Base-by-base conservation (phyloP, 2,113 vertebrate genomes). In the Andinoacara biseriatus region DNA sequence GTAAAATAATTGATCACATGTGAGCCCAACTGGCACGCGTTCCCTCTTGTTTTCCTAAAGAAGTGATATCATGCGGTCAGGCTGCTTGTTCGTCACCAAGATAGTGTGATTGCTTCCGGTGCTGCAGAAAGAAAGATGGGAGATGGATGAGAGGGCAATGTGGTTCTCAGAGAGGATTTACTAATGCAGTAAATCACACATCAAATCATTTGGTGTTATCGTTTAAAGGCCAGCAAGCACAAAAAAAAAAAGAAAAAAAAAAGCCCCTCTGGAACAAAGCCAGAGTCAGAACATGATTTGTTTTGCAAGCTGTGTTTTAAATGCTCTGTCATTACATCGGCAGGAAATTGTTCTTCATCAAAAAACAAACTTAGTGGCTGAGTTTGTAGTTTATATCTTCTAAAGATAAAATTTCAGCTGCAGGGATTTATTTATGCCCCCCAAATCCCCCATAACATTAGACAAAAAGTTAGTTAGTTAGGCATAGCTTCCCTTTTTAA, bases 1-100 rank as follows among this genome's bases (percentile, higher is more conserved):
- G 87, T 84, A 69, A 95, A 95, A 95, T 95, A 96, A 96, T 96
- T 96, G 95, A 94, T 95, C 76, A 49, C 96, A 96, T 95, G 91
- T 96, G 96, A 95, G 93, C 89, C 82, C 80, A 84, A 90, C 92
- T 92, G 92, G 93, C 93, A 94, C 90, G 88, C 82, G 94, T 94
- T 95, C 95, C 94, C 93, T 93, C 94, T 88, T 87, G 88, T 95
- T 95, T 91, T 93, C 86, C 90, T 83, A 81, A 79, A 92, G 93
- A 89, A 94, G 91, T 95, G 94, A 94, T 95, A 95, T 95, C 92
- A 95, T 87, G 78, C 77, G 81, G 91, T 93, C 91, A 74, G 85
- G 89, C 87, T 38, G 92, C 90, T 92, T 87, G 91, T 89, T 93
- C 81, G 75, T 92, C 88, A 76, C 80, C 3, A 40, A 83, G 95